Conservation (phyloP, 2,888 invertebrate genomes). For the Oxyteleia sp. region DNA sequence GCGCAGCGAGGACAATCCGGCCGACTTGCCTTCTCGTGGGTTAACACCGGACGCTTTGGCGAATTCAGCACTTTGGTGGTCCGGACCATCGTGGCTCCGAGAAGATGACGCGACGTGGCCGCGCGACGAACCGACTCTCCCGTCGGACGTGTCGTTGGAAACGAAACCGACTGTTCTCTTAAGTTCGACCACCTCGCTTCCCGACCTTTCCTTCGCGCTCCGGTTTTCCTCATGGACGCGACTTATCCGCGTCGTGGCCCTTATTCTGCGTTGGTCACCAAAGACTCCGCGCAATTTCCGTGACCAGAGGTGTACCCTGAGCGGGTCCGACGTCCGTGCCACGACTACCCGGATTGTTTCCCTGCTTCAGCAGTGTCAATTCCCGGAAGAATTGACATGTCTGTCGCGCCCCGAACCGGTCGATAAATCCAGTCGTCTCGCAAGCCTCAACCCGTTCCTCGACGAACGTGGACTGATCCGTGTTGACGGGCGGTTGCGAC, state of each 20-base stretch:
- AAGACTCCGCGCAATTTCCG: no score
- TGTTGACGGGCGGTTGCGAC: constrained; percentile 70
- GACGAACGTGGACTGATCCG: constrained; percentile 52
- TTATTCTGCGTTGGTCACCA: neutral
- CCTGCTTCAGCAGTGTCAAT: neutral
- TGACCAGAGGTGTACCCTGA: no score
- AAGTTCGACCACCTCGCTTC: neutral
- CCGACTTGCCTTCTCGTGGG: constrained; percentile 62
- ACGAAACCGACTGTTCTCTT: neutral
- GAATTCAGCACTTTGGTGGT: neutral
- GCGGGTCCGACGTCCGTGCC: no score
- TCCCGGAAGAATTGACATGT: neutral
- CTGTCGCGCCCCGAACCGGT: neutral
- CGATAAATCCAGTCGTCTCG: neutral
- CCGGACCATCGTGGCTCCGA: constrained; percentile 8
- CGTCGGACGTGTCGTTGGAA: neutral
- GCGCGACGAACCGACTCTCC: neutral
- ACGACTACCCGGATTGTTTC: neutral
- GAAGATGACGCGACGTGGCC: neutral
- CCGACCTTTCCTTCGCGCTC: neutral
- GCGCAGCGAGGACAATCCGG: constrained; percentile 48
- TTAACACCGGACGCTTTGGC: neutral
- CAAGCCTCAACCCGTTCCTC: constrained; percentile 46
- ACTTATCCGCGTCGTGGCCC: neutral
- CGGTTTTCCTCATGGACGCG: neutral